phyloP scores from a whole-genome alignment of 2,888 invertebrate genomes.

The Coelopa pilipes region DNA sequence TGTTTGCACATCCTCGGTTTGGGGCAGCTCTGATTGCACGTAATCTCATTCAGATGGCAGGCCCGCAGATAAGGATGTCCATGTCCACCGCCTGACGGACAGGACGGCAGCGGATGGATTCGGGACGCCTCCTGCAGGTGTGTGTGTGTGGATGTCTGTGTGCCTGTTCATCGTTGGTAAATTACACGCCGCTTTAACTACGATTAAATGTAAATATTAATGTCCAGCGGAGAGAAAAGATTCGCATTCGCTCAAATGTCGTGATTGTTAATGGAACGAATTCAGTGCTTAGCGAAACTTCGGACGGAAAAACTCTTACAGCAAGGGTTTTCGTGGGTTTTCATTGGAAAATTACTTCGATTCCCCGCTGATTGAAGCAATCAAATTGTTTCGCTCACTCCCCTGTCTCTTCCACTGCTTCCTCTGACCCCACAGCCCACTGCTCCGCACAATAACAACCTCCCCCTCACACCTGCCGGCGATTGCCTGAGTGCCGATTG shows the following conservation, averaged over 20 bases:
- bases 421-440: too few species aligned
- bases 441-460: too few species aligned
- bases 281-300: too few species aligned
- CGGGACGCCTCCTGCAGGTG: background rate
- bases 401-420: too few species aligned
- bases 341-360: too few species aligned
- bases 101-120: background rate
- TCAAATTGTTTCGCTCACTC: too few species aligned
- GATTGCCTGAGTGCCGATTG: too few species aligned
- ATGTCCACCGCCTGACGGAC: background rate
- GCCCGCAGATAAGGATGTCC: background rate
- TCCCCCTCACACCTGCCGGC: too few species aligned
- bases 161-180: background rate
- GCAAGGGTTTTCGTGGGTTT: too few species aligned
- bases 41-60: background rate
- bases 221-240: background rate
- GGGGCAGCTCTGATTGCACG: background rate
- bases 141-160: background rate
- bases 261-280: too few species aligned
- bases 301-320: too few species aligned
- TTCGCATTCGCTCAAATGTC: background rate
- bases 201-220: constrained; percentile 7
- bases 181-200: background rate
- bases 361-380: too few species aligned
- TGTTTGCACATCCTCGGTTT: background rate